These are phyloP conservation scores for Callipepla squamata DNA, from an alignment of 2,113 vertebrate species.

Conservation along the genomic window DNA sequence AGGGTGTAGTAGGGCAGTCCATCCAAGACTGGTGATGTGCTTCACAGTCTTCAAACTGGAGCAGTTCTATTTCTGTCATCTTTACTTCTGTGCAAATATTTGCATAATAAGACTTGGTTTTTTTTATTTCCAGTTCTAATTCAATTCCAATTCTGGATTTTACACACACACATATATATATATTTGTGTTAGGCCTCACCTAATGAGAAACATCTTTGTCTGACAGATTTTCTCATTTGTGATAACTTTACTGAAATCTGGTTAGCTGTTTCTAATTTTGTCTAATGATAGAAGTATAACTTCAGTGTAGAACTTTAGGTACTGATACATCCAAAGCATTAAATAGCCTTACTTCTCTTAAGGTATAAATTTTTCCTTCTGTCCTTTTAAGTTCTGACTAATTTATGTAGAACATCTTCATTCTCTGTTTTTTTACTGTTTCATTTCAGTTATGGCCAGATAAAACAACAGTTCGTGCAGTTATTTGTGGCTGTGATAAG, in stretches of 20 bases:
- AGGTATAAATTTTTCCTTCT: background rate
- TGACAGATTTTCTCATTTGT: background rate
- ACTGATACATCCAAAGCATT: background rate
- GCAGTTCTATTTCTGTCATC: background rate
- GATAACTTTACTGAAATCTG: background rate
- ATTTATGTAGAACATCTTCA: background rate
- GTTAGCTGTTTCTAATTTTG: background rate
- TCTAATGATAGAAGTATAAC: background rate
- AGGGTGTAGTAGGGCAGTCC: too few species aligned
- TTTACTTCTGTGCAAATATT: background rate
- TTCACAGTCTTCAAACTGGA: too few species aligned
- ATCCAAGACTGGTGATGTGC: too few species aligned
- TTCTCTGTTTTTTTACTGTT: background rate
- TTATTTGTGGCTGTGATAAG: background rate
- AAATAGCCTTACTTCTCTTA: background rate
- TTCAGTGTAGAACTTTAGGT: background rate
- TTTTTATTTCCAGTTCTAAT: background rate
- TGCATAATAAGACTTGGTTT: background rate
- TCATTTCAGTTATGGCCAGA: background rate
- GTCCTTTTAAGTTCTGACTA: background rate
- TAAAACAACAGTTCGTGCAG: background rate
- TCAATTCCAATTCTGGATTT: background rate
- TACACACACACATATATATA: too few species aligned
- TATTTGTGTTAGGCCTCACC: background rate
- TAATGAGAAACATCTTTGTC: background rate